Evolutionary conservation across 2,113 vertebrate genomes (phyloP).

Genomic region (Sinocyclocheilus anophthalmus): DNA sequence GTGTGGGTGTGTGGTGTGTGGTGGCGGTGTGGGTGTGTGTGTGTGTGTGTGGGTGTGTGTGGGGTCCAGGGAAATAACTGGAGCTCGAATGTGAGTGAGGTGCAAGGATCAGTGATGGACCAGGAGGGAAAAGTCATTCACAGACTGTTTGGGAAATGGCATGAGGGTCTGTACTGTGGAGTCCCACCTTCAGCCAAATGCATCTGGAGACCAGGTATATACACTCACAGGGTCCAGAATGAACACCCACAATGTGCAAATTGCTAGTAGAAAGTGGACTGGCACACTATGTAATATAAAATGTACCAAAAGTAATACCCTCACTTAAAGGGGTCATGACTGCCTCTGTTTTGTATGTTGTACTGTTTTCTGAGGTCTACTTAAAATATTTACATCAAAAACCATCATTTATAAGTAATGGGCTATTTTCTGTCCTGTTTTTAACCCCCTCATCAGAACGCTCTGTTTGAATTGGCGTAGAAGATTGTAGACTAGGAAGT

Average conservation of each 20-base stretch:
- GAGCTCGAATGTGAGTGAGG: constrained; percentile 97
- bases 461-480: too few species aligned
- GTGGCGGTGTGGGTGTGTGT: too few species aligned
- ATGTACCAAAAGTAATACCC: not conserved
- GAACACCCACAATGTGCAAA: not conserved
- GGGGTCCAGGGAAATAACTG: constrained; percentile 94
- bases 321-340: not conserved
- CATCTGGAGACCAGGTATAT: constrained; percentile 93
- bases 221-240: not conserved
- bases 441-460: too few species aligned
- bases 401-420: too few species aligned
- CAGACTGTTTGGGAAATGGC: constrained; percentile 98
- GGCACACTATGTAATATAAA: not conserved
- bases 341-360: too few species aligned
- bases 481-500: too few species aligned
- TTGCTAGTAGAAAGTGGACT: not conserved
- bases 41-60: not conserved
- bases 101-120: constrained; percentile 96
- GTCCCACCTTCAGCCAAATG: constrained; percentile 96
- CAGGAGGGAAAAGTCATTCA: constrained; percentile 96
- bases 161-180: constrained; percentile 94
- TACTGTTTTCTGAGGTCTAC: too few species aligned
- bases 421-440: too few species aligned
- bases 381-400: too few species aligned
- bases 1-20: not conserved